Base-by-base conservation (phyloP, 2,888 invertebrate species). In the Muschampia plurimacula region DNA sequence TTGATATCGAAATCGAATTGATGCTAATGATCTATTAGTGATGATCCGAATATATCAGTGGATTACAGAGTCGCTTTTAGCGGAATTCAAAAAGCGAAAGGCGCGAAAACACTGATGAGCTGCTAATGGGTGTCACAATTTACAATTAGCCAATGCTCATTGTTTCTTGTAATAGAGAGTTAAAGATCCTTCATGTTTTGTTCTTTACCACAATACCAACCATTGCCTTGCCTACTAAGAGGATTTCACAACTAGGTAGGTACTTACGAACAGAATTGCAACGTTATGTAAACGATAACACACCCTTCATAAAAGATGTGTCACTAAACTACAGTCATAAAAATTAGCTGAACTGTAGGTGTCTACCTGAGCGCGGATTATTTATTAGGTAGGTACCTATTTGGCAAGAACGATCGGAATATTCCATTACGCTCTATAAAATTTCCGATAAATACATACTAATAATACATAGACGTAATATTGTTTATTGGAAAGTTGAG, bases 41-140 rank as follows among this genome's bases (percentile, higher is more conserved):
- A 0, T 39, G 7, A 39, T 39, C 9, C 9, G 9, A 7, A 5
- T 41, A 5, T 9, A 41, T 5, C 1, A 41, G 6, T 9, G 6
- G 6, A 7, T 5, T 9, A 41, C 6, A 2, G 41, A 41, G 2
- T 39, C 22, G 22, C 5, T 41, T 41, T 2, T 5, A 6, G 41
- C 9, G 41, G 41, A 41, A 41, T 41, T 41, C 41, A 7, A 41
- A 41, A 41, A 41, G 41, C 7, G 41, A 41, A 46, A 46, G 12
- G 44, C 10, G 0, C 12, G 4, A 2, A 12, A 46, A 46, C 44
- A 12, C 12, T 46, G 28, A 59, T 10, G 59, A 59, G 22, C 59
- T 59, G 32, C 49, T 52, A 66, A 66, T 66, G 66, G 36, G 36
- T 66, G 49, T 66, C 13, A 66, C 66, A 66, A 36, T 36, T 36